A percentile compares a stretch with the other conserved stretches of the same genome.
These are phyloP conservation scores for Theodoxus fluviatilis DNA, from an alignment of 2,888 invertebrate genomes.

Conservation along the genomic window DNA sequence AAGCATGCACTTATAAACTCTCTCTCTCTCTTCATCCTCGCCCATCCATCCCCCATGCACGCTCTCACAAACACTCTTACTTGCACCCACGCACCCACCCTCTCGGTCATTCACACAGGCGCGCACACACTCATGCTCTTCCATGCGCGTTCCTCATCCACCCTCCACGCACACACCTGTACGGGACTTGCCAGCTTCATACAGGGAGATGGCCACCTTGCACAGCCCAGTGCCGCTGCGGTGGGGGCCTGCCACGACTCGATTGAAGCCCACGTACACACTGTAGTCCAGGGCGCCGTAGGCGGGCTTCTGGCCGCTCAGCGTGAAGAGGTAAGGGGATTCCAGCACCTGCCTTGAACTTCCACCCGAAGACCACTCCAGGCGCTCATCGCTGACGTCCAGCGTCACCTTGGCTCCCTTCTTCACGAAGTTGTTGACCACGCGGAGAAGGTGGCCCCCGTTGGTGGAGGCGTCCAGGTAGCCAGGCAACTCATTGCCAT, in stretches of 20 bases:
- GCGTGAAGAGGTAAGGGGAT: slow-evolving; percentile 56
- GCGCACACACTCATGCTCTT: slow-evolving; percentile 3
- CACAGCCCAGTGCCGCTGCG: slow-evolving; percentile 59
- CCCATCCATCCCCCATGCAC: not conserved
- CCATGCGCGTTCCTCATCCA: not conserved
- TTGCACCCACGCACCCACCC: not conserved
- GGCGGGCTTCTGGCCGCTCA: slow-evolving; percentile 50
- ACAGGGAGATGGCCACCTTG: slow-evolving; percentile 43
- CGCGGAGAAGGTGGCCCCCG: slow-evolving; percentile 57
- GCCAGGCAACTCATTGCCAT: slow-evolving; percentile 58
- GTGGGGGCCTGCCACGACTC: slow-evolving; percentile 58
- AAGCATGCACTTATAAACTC: too few relatives aligned
- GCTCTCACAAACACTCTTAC: not conserved
- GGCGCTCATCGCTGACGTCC: slow-evolving; percentile 52
- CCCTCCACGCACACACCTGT: too few relatives aligned
- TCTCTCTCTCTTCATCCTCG: too few relatives aligned
- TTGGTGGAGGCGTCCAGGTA: slow-evolving; percentile 57
- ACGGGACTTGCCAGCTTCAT: slow-evolving; percentile 45
- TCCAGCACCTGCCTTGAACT: slow-evolving; percentile 51
- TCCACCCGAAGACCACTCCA: slow-evolving; percentile 48
- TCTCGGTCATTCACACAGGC: not conserved
- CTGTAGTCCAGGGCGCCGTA: slow-evolving; percentile 48
- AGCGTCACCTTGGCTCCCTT: slow-evolving; percentile 45
- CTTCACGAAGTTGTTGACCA: slow-evolving; percentile 55
- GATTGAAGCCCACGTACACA: slow-evolving; percentile 59